phyloP scores from a whole-genome alignment of 1,140 invertebrate genomes.

The Papilio dardanus region DNA sequence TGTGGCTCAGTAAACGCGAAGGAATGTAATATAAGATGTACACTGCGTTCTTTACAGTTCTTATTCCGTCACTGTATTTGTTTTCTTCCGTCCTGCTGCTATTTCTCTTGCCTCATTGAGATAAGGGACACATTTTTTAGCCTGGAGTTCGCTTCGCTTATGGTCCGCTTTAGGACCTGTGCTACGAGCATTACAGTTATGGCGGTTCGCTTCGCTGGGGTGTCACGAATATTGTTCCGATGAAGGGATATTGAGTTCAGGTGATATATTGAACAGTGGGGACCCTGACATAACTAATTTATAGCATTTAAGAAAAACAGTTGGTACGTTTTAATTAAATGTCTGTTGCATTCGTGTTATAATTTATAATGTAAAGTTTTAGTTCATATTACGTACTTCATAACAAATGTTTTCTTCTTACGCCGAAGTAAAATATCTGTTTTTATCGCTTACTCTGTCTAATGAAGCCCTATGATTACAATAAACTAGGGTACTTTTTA shows the following conservation, averaged over 20 bases:
- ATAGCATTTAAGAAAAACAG: constrained; percentile 20
- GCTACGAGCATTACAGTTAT: constrained; percentile 7
- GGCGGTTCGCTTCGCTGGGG: not conserved
- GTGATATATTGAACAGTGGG: constrained; percentile 20
- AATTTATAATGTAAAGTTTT: not conserved
- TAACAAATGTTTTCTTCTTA: not conserved
- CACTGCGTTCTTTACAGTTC: too few species aligned
- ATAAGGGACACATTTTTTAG: too few species aligned
- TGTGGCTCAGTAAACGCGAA: not conserved
- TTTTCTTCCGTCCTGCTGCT: too few species aligned
- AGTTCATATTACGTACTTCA: not conserved
- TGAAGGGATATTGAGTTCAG: constrained; percentile 29
- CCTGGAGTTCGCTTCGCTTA: not conserved
- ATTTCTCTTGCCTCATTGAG: too few species aligned
- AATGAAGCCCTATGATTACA: too few species aligned
- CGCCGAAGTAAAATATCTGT: too few species aligned
- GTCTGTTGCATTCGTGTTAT: not conserved
- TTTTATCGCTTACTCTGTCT: too few species aligned
- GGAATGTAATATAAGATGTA: too few species aligned
- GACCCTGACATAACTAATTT: not conserved
- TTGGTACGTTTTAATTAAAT: constrained; percentile 21
- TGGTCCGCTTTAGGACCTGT: not conserved
- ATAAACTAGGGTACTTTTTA: too few species aligned
- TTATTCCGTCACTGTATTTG: too few species aligned
- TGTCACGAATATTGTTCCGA: constrained; percentile 32